Percentiles rank a stretch among this genome's conserved stretches.
These are phyloP conservation scores for Brachypalpus laphriformis DNA, from an alignment of 2,888 invertebrate species.

Conservation along the genomic window DNA sequence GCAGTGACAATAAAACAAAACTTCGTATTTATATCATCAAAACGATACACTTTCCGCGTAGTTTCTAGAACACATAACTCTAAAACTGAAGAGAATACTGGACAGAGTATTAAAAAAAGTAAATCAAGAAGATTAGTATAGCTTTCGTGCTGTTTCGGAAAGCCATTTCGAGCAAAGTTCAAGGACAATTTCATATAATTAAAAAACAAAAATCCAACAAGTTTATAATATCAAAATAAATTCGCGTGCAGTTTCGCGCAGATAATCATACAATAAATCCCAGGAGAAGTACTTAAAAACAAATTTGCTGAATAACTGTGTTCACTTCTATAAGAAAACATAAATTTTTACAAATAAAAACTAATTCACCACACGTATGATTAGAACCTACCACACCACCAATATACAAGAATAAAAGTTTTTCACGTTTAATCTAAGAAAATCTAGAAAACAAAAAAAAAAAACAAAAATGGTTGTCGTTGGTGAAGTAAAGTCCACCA, in stretches of 20 bases:
- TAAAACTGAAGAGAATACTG: background rate
- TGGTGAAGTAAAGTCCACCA: conserved; percentile 51
- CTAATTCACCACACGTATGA: conserved; percentile 41
- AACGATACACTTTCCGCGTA: background rate
- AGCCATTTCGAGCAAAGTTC: too few species aligned
- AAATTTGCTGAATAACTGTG: conserved; percentile 60
- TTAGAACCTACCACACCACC: conserved; percentile 35
- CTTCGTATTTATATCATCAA: background rate
- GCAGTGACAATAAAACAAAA: background rate
- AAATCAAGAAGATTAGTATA: too few species aligned
- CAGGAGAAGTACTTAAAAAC: conserved; percentile 32
- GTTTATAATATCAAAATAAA: background rate
- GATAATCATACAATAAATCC: background rate
- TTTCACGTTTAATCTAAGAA: background rate
- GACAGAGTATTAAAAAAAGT: too few species aligned
- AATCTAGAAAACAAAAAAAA: background rate
- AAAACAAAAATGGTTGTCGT: conserved; percentile 61
- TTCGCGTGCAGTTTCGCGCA: background rate
- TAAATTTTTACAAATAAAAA: background rate
- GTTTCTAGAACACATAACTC: background rate
- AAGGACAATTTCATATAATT: too few species aligned
- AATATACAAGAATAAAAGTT: background rate
- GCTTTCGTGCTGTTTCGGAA: background rate
- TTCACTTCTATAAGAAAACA: conserved; percentile 54
- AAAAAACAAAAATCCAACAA: background rate